Evolutionary conservation across 2,797 vertebrate genomes (phyloP), one percentile per base, ranked within the genome.

Genomic region (Sylvilagus floridanus): DNA sequence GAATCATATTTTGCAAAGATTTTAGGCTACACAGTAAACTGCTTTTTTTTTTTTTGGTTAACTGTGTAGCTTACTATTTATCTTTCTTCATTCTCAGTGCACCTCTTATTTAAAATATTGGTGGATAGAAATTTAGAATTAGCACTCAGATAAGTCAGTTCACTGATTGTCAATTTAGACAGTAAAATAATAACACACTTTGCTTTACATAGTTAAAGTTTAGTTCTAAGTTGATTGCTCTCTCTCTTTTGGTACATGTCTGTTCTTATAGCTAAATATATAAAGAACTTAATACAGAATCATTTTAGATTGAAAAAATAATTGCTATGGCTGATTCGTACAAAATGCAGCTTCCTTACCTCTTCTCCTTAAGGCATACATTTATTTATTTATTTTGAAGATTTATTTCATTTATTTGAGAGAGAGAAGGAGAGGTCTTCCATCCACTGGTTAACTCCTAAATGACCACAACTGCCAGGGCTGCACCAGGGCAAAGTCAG

Each of bases 151-250:
- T 69, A 88, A 93, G 30, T 60, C 71, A 75, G 17, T 72, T 91
- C 62, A 94, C 57, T 47, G 42, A 47, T 47, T 86, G 4, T 85
- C 65, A 84, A 54, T 60, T 84, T 87, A 84, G 66, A 26, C 4
- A 72, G 47, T 81, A 88, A 89, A 93, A 95, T 95, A 76, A 84
- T 93, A 92, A 92, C 42, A 62, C 66, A 77, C 16, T 50, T 87
- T 68, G 5, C 14, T 26, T 7, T 68, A 68, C 19, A n/a, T 66
- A n/a, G n/a, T 63, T 94, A 82, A 92, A 90, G 24, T 72, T 92
- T 87, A 94, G 14, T 93, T 95, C 50, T 47, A 16, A 84, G 17
- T 95, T 91, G 91, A 72, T 84, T 94, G 66, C 62, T 94, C 75
- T 84, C 84, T 90, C 81, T 90, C n/a, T 92, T 28, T 73, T 69